Evolutionary conservation across 2,113 vertebrate genomes (phyloP).

Genomic region (Aleadryas rufinucha): DNA sequence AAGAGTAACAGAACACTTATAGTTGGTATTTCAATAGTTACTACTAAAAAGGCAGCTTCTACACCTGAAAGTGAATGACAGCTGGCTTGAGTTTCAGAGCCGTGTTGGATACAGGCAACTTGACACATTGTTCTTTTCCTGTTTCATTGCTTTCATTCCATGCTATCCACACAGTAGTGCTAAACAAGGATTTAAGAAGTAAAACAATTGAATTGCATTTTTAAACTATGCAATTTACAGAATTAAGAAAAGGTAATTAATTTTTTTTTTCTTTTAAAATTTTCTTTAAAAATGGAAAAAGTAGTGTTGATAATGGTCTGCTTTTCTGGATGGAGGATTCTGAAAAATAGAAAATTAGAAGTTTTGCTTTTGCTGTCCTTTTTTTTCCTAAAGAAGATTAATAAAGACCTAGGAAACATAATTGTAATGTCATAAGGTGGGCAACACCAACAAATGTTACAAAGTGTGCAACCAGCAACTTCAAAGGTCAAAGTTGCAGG

Average conservation of each 20-base stretch:
- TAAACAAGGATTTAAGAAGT: background rate
- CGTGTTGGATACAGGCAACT: background rate
- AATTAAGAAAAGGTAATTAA: background rate
- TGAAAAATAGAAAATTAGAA: background rate
- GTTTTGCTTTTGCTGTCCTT: background rate
- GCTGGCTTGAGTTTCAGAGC: background rate
- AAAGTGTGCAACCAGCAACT: background rate
- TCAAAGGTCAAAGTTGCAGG: background rate
- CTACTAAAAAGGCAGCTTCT: background rate
- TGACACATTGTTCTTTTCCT: background rate
- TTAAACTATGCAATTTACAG: background rate
- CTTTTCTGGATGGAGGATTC: background rate
- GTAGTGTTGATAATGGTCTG: background rate
- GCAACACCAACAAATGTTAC: background rate
- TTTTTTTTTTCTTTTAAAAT: background rate
- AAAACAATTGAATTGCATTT: background rate
- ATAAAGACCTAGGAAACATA: background rate
- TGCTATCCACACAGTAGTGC: background rate
- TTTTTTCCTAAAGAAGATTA: background rate
- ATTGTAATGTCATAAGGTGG: background rate
- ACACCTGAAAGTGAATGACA: background rate
- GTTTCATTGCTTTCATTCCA: background rate
- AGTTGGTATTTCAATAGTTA: background rate
- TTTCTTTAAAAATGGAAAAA: background rate
- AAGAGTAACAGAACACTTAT: background rate